Evolutionary conservation across 2,888 invertebrate species (phyloP).

Genomic region (Elysia crispata): DNA sequence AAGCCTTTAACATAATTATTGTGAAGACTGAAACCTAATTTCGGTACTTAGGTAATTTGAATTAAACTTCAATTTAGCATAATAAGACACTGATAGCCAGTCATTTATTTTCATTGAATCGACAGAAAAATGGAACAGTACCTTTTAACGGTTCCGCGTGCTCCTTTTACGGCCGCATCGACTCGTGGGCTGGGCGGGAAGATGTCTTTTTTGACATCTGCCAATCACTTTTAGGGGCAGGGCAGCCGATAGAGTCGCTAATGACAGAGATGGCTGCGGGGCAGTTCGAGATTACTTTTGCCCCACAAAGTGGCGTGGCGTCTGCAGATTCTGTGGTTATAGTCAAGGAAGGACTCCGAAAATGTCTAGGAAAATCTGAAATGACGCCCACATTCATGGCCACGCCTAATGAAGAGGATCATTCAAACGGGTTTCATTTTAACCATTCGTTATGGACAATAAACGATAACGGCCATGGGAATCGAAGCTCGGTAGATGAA

Average conservation of each 20-base stretch:
- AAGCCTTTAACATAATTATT: no score
- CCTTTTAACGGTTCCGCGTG: slow-evolving; percentile 31
- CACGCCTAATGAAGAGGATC: slow-evolving; percentile 22
- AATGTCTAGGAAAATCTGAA: slow-evolving; percentile 13
- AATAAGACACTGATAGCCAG: no score
- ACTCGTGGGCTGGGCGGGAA: slow-evolving; percentile 40
- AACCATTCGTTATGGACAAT: slow-evolving; percentile 42
- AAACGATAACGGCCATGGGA: background rate
- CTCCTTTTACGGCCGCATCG: slow-evolving; percentile 35
- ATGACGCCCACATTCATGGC: slow-evolving; percentile 48
- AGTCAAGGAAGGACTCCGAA: slow-evolving; percentile 40
- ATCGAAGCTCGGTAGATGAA: background rate
- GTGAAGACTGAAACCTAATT: no score
- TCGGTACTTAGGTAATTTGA: no score
- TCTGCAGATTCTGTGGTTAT: slow-evolving; percentile 44
- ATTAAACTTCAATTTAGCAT: no score
- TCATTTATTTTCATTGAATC: no score
- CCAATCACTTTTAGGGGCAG: slow-evolving; percentile 29
- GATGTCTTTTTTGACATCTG: slow-evolving; percentile 33
- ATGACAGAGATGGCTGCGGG: slow-evolving; percentile 43
- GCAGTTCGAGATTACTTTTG: slow-evolving; percentile 47
- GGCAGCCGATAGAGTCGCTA: slow-evolving; percentile 43
- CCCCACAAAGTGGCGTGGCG: slow-evolving; percentile 44
- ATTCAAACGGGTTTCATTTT: slow-evolving; percentile 45
- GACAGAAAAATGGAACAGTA: slow-evolving; percentile 27